These are phyloP conservation scores for Epinephelus awoara DNA, from an alignment of 2,797 vertebrate genomes.

Conservation along the genomic window DNA sequence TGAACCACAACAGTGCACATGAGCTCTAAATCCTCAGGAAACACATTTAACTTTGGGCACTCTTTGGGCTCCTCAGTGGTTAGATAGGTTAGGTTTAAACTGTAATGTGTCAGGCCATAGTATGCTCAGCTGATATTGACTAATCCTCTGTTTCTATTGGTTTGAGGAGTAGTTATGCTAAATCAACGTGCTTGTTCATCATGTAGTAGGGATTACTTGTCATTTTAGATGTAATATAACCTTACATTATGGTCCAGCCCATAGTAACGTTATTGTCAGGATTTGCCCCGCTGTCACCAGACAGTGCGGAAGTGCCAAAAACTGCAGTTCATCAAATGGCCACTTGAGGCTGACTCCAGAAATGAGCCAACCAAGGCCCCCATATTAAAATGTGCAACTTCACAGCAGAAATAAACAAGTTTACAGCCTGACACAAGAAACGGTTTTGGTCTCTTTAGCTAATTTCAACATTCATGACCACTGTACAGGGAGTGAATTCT, in stretches of 20 bases:
- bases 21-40: background rate
- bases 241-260: too few relatives aligned
- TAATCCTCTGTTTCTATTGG: background rate
- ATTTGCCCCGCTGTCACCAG: too few relatives aligned
- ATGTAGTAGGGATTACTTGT: background rate
- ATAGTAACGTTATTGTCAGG: too few relatives aligned
- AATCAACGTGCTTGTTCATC: background rate
- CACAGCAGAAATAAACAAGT: too few relatives aligned
- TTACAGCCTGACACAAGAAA: too few relatives aligned
- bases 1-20: background rate
- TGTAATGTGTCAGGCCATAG: background rate
- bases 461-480: too few relatives aligned
- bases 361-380: too few relatives aligned
- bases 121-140: background rate
- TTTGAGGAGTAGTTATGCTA: too few relatives aligned
- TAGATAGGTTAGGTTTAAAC: background rate
- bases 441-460: too few relatives aligned
- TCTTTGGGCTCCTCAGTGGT: background rate
- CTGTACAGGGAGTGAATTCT: rapidly evolving
- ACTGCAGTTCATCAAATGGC: too few relatives aligned
- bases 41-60: background rate
- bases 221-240: too few relatives aligned
- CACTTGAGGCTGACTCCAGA: too few relatives aligned
- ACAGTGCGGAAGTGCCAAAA: rapidly evolving
- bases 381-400: rapidly evolving